A percentile compares a stretch with the other conserved stretches of the same genome.
These are phyloP conservation scores for Megaceryle maxima DNA, from an alignment of 2,113 vertebrate species.

Conservation along the genomic window DNA sequence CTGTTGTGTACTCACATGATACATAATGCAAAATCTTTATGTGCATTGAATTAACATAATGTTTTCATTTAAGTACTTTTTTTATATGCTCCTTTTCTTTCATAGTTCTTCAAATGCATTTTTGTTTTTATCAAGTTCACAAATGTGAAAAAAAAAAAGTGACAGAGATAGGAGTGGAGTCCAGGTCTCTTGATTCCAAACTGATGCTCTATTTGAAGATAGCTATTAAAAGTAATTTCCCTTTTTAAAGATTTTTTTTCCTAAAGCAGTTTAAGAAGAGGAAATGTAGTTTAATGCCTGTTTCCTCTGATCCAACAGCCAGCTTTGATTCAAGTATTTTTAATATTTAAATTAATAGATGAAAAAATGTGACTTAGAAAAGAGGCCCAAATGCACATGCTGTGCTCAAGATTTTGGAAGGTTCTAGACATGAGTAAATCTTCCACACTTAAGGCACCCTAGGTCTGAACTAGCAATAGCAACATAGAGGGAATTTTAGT, in stretches of 20 bases:
- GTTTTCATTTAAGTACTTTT: not conserved
- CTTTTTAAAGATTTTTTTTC: not conserved
- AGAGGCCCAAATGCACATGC: not conserved
- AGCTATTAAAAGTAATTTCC: not conserved
- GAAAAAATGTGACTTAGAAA: not conserved
- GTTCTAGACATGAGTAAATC: not conserved
- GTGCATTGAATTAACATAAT: not conserved
- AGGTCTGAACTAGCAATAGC: not conserved
- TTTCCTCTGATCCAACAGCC: not conserved
- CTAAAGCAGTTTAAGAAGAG: not conserved
- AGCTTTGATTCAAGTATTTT: not conserved
- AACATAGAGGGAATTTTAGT: not conserved
- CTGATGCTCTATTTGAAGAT: not conserved
- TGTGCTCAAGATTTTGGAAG: not conserved
- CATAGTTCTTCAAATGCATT: not conserved
- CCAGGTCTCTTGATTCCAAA: not conserved
- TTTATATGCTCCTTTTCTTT: not conserved
- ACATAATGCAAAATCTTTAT: not conserved
- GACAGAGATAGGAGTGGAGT: not conserved
- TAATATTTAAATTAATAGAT: not conserved
- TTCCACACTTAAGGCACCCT: no score
- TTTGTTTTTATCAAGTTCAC: not conserved
- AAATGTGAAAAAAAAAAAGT: not conserved
- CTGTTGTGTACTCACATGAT: not conserved
- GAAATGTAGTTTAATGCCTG: not conserved